These are phyloP conservation scores for Lithophane leautieri DNA, from an alignment of 2,888 invertebrate genomes.

Conservation along the genomic window DNA sequence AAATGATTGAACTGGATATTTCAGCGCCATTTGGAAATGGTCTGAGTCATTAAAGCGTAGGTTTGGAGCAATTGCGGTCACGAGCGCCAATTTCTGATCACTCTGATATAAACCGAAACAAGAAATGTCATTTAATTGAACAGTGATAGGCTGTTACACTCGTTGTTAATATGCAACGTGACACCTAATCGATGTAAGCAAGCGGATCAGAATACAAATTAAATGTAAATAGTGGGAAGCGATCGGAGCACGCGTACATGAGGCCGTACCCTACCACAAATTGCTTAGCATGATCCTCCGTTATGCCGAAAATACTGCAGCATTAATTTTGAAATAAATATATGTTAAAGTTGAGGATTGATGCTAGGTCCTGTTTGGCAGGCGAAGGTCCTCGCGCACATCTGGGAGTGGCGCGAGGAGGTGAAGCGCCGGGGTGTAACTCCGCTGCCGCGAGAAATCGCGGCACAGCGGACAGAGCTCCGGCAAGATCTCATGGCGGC, in stretches of 20 bases:
- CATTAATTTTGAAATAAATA: too few species aligned
- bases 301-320: too few species aligned
- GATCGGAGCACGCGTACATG: constrained; percentile 40
- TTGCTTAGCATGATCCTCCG: too few species aligned
- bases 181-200: constrained; percentile 61
- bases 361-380: too few species aligned
- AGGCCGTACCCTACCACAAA: too few species aligned
- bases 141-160: constrained; percentile 40
- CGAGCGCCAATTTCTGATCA: constrained; percentile 33
- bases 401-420: too few species aligned
- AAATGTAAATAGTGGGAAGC: constrained; percentile 66
- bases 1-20: constrained; percentile 39
- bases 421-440: too few species aligned
- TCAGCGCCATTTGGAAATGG: constrained; percentile 23
- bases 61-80: constrained; percentile 11
- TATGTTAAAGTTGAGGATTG: too few species aligned
- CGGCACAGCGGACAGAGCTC: too few species aligned
- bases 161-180: constrained; percentile 58
- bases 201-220: constrained; percentile 69
- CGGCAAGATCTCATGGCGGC: too few species aligned
- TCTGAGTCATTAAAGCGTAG: constrained; percentile 20
- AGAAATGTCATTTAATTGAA: constrained; percentile 41
- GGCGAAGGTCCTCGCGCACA: too few species aligned
- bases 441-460: too few species aligned
- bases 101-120: constrained; percentile 30